Evolutionary conservation across 2,888 invertebrate genomes (phyloP).

Genomic region (Tribolium freemani): DNA sequence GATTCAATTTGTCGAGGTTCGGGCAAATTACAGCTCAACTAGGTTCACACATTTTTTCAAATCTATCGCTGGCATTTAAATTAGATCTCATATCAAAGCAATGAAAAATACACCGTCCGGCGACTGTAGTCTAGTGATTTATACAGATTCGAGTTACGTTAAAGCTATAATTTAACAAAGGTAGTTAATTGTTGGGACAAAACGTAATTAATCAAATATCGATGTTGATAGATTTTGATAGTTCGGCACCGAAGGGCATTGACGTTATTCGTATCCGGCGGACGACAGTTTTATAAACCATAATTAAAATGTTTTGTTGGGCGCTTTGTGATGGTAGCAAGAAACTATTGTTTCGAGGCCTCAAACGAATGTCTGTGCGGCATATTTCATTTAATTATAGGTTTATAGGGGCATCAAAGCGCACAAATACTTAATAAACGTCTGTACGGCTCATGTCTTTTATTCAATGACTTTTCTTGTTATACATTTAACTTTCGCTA

Average conservation of each 20-base stretch:
- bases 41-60: slow-evolving; percentile 32
- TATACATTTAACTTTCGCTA: slow-evolving; percentile 15
- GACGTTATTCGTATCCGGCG: slow-evolving; percentile 36
- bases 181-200: slow-evolving; percentile 38
- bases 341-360: slow-evolving; percentile 28
- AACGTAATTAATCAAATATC: slow-evolving; percentile 40
- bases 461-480: slow-evolving; percentile 11
- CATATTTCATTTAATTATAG: slow-evolving; percentile 38
- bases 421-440: slow-evolving; percentile 36
- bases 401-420: slow-evolving; percentile 35
- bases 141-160: slow-evolving; percentile 32
- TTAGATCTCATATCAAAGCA: slow-evolving; percentile 23
- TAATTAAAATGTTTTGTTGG: slow-evolving; percentile 36
- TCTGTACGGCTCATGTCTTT: slow-evolving; percentile 20
- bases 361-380: slow-evolving; percentile 25
- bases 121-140: slow-evolving; percentile 25
- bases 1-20: slow-evolving; percentile 18
- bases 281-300: slow-evolving; percentile 39
- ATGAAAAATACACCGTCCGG: slow-evolving; percentile 9
- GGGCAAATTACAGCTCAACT: slow-evolving; percentile 22
- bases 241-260: slow-evolving; percentile 37
- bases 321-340: slow-evolving; percentile 10
- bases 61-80: slow-evolving; percentile 24
- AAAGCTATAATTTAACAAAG: slow-evolving; percentile 39
- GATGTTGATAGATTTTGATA: slow-evolving; percentile 42